Percentiles rank a stretch among this genome's conserved stretches.
Evolutionary conservation across 2,113 vertebrate species (phyloP).

Genomic region (Terrapene triunguis): DNA sequence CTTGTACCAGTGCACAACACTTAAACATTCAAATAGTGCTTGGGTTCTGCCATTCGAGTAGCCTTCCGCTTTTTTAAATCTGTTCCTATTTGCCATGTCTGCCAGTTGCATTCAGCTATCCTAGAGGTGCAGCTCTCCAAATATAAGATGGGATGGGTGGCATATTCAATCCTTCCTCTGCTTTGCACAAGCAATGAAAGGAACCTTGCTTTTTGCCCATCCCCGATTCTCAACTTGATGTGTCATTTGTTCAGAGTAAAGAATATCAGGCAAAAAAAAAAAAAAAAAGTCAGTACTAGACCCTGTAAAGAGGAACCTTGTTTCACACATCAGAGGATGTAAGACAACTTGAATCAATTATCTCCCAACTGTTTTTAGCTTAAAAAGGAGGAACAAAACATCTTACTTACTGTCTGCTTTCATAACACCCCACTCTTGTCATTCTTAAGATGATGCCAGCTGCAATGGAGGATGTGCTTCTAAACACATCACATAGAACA

Average conservation of each 20-base stretch:
- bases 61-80: neutral
- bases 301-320: slow-evolving; percentile 12
- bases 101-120: too few species aligned
- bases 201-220: neutral
- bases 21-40: too few species aligned
- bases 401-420: slow-evolving; percentile 25
- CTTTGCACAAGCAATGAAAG: neutral
- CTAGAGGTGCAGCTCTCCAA: too few species aligned
- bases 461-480: neutral
- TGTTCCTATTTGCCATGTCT: neutral
- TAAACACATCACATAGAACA: neutral
- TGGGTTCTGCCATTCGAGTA: too few species aligned
- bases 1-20: too few species aligned
- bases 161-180: too few species aligned
- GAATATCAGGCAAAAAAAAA: neutral
- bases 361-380: slow-evolving; percentile 16
- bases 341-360: slow-evolving; percentile 35
- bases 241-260: neutral
- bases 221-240: neutral
- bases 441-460: neutral
- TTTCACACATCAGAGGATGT: slow-evolving; percentile 54
- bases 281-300: neutral
- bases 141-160: too few species aligned
- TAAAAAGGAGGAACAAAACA: slow-evolving; percentile 5
- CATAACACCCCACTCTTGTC: neutral